phyloP scores from a whole-genome alignment of 2,888 invertebrate species.

The Tachystola acroxantha region DNA sequence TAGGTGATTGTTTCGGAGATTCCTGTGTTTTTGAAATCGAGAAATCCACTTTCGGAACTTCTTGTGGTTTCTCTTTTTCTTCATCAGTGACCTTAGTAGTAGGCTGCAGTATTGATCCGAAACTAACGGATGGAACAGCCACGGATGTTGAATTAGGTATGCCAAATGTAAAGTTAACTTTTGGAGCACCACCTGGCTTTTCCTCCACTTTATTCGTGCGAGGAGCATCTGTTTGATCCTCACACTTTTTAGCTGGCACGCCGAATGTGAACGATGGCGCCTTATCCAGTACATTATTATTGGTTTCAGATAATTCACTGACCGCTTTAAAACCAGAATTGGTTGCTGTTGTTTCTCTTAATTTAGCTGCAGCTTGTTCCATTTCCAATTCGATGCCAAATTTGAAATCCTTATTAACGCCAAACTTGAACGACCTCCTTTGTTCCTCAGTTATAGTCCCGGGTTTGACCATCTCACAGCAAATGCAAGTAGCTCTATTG shows the following conservation, averaged over 20 bases:
- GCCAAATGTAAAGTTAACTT: slow-evolving; percentile 44
- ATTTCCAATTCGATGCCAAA: slow-evolving; percentile 51
- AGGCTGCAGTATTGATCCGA: slow-evolving; percentile 14
- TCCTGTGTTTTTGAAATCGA: slow-evolving; percentile 10
- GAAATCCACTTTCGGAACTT: slow-evolving; percentile 37
- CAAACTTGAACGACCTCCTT: slow-evolving; percentile 43
- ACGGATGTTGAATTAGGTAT: slow-evolving; percentile 29
- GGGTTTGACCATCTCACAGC: slow-evolving; percentile 44
- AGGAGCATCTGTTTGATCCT: slow-evolving; percentile 14
- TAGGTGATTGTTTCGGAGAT: slow-evolving; percentile 4
- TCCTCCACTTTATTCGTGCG: slow-evolving; percentile 12
- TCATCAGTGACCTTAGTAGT: slow-evolving; percentile 15
- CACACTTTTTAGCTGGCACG: slow-evolving; percentile 6
- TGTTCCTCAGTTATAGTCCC: slow-evolving; percentile 22
- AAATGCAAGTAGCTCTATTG: slow-evolving; percentile 40
- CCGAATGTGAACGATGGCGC: slow-evolving; percentile 22
- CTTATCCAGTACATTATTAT: slow-evolving; percentile 49
- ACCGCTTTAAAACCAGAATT: slow-evolving; percentile 16
- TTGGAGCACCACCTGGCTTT: slow-evolving; percentile 24
- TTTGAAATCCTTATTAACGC: slow-evolving; percentile 40
- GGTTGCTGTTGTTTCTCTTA: slow-evolving; percentile 15
- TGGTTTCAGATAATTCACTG: slow-evolving; percentile 43
- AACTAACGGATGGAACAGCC: slow-evolving; percentile 4
- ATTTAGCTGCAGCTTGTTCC: slow-evolving; percentile 29
- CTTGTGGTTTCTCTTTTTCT: slow-evolving; percentile 37